phyloP scores from a whole-genome alignment of 2,888 invertebrate genomes.

The Eupithecia exiguata region DNA sequence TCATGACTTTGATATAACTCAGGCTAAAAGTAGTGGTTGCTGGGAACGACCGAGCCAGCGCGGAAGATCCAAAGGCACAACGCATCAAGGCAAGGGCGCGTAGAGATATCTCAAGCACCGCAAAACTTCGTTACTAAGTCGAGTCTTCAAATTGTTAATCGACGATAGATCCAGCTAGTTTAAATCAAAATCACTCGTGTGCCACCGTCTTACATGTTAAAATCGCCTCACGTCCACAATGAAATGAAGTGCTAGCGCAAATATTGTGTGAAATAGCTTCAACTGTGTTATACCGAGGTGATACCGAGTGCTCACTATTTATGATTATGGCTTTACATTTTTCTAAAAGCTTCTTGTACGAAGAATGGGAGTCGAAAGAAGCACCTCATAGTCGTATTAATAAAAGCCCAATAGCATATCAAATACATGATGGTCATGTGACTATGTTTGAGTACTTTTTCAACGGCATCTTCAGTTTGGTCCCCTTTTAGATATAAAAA shows the following conservation, averaged over 20 bases:
- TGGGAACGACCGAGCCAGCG: neutral
- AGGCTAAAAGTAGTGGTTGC: neutral
- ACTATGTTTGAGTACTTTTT: too few relatives aligned
- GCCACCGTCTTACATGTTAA: constrained; percentile 37
- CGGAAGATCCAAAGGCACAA: neutral
- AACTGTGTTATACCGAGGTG: constrained; percentile 25
- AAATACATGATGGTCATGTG: neutral
- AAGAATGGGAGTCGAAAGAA: neutral
- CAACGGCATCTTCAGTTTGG: neutral
- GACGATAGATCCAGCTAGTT: neutral
- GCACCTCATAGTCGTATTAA: neutral
- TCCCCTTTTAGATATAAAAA: neutral
- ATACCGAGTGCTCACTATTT: constrained; percentile 12
- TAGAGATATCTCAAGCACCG: neutral
- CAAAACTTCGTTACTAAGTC: neutral
- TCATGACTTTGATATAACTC: neutral
- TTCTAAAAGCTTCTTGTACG: neutral
- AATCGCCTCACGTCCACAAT: constrained; percentile 52
- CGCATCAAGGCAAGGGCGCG: neutral
- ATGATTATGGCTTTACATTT: constrained; percentile 5
- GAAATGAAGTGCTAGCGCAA: constrained; percentile 50
- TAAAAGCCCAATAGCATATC: neutral
- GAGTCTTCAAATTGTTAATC: neutral
- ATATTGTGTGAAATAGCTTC: constrained; percentile 50
- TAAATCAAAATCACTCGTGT: constrained; percentile 24